Conservation (phyloP, 2,888 invertebrate species). For the Andrena hattorfiana region DNA sequence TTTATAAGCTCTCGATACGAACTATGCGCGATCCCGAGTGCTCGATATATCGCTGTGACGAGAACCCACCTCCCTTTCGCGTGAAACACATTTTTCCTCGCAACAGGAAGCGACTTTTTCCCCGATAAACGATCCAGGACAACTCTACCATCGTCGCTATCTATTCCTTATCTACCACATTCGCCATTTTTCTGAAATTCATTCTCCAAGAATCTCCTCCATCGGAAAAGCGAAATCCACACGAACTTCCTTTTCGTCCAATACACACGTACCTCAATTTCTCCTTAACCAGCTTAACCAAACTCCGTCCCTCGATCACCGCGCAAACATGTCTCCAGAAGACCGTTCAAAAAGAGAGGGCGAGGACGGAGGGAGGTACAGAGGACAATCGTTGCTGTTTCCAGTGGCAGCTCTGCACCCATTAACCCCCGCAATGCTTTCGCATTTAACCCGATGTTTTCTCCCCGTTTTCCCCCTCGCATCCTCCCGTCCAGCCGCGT, state of each 20-base stretch:
- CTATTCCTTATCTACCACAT: neutral
- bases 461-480: constrained; percentile 7
- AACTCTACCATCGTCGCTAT: neutral
- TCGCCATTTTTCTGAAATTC: neutral
- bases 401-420: constrained; percentile 28
- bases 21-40: constrained; percentile 18
- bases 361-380: neutral
- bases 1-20: constrained; percentile 40
- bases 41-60: constrained; percentile 24
- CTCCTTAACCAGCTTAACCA: constrained; percentile 30
- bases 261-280: neutral
- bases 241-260: neutral
- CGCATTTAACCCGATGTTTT: constrained; percentile 27
- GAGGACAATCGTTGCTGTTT: constrained; percentile 35
- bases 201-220: no score
- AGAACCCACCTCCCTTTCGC: neutral
- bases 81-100: constrained; percentile 9
- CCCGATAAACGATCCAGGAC: neutral
- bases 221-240: no score
- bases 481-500: neutral
- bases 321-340: constrained; percentile 27
- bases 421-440: constrained; percentile 39
- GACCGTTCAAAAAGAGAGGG: neutral
- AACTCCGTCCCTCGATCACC: neutral
- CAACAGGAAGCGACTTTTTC: neutral